Base-by-base conservation (phyloP, 2,113 vertebrate species). In the Geococcyx californianus region DNA sequence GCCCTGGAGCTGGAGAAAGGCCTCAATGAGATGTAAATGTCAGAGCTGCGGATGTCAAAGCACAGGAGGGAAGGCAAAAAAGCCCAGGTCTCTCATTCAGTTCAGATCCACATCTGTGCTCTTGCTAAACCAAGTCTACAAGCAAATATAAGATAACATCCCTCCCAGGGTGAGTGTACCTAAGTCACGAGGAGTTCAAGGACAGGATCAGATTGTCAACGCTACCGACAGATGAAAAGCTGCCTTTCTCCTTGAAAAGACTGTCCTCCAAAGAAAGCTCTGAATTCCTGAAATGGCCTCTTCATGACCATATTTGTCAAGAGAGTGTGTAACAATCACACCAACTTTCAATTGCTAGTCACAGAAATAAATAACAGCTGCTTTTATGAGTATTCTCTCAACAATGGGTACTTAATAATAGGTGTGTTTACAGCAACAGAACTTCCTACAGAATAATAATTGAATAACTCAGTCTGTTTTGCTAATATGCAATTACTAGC, bases 401-500 rank as follows among this genome's bases (percentile, higher is more conserved):
- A 52, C 36, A 89, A 69, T 33, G 29, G 5, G 5, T 42, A 68
- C 7, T 29, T 28, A 72, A 29, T 58, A 69, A 83, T 14, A 59
- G 69, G 58, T 62, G 52, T 77, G 94, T 88, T 42, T 34, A 63
- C 33, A 72, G 54, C 13, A 34, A 6, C 9, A 58, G 54, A 80
- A 58, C 51, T 91, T 75, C 25, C 74, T 58, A 62, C 51, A 64
- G 34, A 69, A 90, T 86, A 80, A 44, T 66, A 95, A 91, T 11
- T 47, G 42, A 94, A 90, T 85, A 60, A 58, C 38, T 95, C 47
- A n/a, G 47, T 93, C 90, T 89, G 82, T 90, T 97, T 89, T 56
- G 55, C 20, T 81, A 84, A 83, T 68, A 94, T 63, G 63, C 34
- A 90, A 79, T 76, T 80, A 86, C 33, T 20, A 92, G 51, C 3